Evolutionary conservation across 2,797 vertebrate genomes (phyloP), one percentile per base, ranked within the genome.

Genomic region (Hypotaenidia philippensis): DNA sequence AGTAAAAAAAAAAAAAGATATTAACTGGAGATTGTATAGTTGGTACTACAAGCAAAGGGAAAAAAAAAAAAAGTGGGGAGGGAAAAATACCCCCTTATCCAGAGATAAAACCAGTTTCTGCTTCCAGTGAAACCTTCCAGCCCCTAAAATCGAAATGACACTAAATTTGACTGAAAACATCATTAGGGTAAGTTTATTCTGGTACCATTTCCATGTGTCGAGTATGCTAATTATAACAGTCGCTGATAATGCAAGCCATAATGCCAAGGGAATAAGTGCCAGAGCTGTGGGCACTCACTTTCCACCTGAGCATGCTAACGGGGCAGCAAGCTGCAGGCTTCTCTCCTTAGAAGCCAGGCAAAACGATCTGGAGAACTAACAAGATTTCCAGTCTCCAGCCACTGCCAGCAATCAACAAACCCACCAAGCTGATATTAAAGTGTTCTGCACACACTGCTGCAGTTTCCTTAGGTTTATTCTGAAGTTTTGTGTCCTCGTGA

Each of bases 401-500:
- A 21, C 9, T 68, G 50, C 27, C 47, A 61, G 49, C 6, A 60
- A 45, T 38, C 66, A 79, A 27, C 21, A 90, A 78, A 71, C 20
- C 23, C 71, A 61, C 22, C 25, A 38, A 63, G 10, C 7, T 36
- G 2, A 50, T 93, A 19, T 44, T 53, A 64, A 74, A 80, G 50
- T 21, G 56, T 63, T 82, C 44, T 86, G 40, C 49, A 64, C 21
- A 66, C 1, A 5, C 45, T 57, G 11, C 55, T 93, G 47, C 41
- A 65, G 2, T 83, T 83, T 93, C 63, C 21, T 44, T 47, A 36
- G 27, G 25, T 32, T 85, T 81, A 66, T 84, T 86, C 59, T 86
- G 50, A 71, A 79, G 31, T 71, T 92, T 77, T 49, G 50, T 49
- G 40, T 61, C 38, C 32, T 83, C 64, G 34, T 63, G 47, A 83